Conservation (phyloP, 2,797 vertebrate species). For the Cirrhinus molitorella region DNA sequence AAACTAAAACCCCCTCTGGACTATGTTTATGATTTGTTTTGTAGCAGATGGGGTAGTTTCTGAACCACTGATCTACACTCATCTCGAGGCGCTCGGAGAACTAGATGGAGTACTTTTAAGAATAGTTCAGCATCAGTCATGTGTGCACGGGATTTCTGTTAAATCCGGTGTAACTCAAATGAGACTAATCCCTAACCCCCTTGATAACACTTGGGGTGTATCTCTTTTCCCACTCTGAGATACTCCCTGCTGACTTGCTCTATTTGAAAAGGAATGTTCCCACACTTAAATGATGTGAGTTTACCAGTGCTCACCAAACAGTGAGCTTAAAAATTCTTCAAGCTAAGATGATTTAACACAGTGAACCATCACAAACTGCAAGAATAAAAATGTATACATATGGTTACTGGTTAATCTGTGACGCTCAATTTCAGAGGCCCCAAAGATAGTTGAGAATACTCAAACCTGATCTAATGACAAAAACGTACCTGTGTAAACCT, state of each 20-base stretch:
- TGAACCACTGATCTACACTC: slow-evolving; percentile 15
- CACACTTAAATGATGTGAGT: background rate
- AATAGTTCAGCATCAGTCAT: slow-evolving; percentile 17
- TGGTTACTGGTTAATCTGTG: background rate
- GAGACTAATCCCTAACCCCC: slow-evolving; percentile 46
- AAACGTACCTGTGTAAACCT: too few species aligned
- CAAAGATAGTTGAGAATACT: background rate
- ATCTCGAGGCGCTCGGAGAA: slow-evolving; percentile 2
- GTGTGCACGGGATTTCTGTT: background rate
- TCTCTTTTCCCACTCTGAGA: background rate
- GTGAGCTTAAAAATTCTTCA: background rate
- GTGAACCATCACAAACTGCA: background rate
- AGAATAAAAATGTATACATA: background rate
- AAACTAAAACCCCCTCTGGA: slow-evolving; percentile 1
- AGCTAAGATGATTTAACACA: background rate
- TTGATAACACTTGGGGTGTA: slow-evolving; percentile 15
- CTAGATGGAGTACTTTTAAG: slow-evolving; percentile 3
- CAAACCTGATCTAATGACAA: too few species aligned
- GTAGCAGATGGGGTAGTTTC: background rate
- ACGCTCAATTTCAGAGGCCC: background rate
- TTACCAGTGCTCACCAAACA: background rate
- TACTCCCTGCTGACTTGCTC: slow-evolving; percentile 13
- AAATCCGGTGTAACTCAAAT: slow-evolving; percentile 39
- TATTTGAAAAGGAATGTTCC: background rate
- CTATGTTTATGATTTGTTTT: background rate